Percentiles rank a stretch among this genome's conserved stretches.
These are phyloP conservation scores for Lepus townsendii DNA, from an alignment of 2,797 vertebrate species.

Conservation along the genomic window DNA sequence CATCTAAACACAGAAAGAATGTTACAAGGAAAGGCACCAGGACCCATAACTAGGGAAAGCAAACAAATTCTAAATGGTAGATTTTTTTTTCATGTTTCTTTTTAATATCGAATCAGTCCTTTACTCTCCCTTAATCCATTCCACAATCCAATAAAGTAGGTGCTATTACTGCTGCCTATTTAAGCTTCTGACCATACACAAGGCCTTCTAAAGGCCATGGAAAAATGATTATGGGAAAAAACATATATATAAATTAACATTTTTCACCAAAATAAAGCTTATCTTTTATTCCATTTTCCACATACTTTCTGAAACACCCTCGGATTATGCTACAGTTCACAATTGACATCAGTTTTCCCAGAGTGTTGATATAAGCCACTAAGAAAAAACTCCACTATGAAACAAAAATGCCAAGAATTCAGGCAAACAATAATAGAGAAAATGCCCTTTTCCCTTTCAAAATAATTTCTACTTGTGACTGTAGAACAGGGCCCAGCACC, in stretches of 20 bases:
- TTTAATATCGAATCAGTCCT: neutral
- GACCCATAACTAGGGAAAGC: neutral
- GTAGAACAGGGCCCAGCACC: neutral
- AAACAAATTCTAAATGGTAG: conserved; percentile 22
- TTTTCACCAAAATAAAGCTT: too few relatives aligned
- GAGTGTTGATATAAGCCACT: neutral
- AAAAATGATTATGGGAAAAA: too few relatives aligned
- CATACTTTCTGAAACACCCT: too few relatives aligned
- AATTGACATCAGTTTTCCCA: neutral
- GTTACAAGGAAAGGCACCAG: neutral
- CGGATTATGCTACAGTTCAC: neutral
- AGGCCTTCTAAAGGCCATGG: too few relatives aligned
- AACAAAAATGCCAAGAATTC: neutral
- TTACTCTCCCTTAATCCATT: conserved; percentile 40
- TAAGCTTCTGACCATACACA: neutral
- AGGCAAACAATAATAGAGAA: conserved; percentile 3
- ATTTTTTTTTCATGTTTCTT: neutral
- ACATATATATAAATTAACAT: too few relatives aligned
- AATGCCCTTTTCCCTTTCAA: neutral
- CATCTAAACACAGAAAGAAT: neutral
- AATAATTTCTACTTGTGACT: neutral
- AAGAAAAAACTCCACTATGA: neutral
- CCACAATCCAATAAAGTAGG: neutral
- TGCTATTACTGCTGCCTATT: neutral
- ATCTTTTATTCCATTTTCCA: too few relatives aligned